Evolutionary conservation across 2,113 vertebrate genomes (phyloP).

Genomic region (Lepisosteus osseus): DNA sequence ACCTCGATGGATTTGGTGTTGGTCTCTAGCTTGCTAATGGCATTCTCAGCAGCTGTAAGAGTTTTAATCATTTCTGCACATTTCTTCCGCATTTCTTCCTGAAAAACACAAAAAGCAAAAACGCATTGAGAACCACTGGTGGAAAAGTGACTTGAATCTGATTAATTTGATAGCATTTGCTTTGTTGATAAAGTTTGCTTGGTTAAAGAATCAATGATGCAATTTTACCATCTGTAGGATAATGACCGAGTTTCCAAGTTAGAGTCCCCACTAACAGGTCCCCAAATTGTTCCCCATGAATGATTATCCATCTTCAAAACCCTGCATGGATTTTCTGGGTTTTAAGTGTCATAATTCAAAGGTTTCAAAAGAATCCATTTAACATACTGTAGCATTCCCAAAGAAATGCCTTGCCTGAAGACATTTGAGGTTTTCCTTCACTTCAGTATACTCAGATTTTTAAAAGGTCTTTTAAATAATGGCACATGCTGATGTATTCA

Average conservation of each 20-base stretch:
- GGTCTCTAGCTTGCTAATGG: slow-evolving; percentile 73
- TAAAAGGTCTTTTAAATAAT: too few relatives aligned
- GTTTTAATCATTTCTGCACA: slow-evolving; percentile 61
- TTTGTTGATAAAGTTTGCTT: background rate
- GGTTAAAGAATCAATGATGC: background rate
- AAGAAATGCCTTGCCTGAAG: too few relatives aligned
- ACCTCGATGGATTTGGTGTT: slow-evolving; percentile 73
- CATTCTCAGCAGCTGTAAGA: slow-evolving; percentile 65
- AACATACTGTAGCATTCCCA: too few relatives aligned
- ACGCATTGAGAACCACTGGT: background rate
- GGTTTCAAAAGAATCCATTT: too few relatives aligned
- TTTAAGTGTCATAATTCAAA: too few relatives aligned
- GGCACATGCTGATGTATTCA: too few relatives aligned
- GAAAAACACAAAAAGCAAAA: slow-evolving; percentile 7
- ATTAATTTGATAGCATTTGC: background rate
- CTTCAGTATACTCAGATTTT: too few relatives aligned
- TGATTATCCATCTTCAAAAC: too few relatives aligned
- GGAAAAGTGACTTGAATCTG: background rate
- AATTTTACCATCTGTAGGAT: background rate
- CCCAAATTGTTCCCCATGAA: too few relatives aligned
- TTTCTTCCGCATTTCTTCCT: slow-evolving; percentile 68
- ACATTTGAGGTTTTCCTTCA: too few relatives aligned
- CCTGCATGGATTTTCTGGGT: too few relatives aligned
- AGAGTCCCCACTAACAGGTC: too few relatives aligned
- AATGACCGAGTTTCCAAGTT: background rate